These are phyloP conservation scores for Acanthococcus lagerstroemiae DNA, from an alignment of 2,888 invertebrate species.

Conservation along the genomic window DNA sequence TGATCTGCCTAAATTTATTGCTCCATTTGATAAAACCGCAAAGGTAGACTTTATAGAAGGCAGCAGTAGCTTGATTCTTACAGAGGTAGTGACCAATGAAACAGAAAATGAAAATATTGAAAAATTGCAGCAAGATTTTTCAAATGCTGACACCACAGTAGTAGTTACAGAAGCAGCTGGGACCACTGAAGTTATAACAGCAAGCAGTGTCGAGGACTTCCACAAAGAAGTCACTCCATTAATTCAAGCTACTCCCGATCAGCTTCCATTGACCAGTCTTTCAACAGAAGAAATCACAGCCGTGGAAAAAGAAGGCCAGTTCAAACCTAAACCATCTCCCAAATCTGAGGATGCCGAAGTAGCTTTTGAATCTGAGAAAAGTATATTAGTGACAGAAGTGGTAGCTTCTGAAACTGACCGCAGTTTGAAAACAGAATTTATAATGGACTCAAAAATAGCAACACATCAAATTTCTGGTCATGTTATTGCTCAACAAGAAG, in stretches of 20 bases:
- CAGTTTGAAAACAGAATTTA: slow-evolving; percentile 40
- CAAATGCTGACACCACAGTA: slow-evolving; percentile 32
- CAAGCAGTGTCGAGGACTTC: slow-evolving; percentile 44
- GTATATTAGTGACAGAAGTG: slow-evolving; percentile 49
- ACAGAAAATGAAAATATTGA: slow-evolving; percentile 37
- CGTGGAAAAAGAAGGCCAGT: slow-evolving; percentile 46
- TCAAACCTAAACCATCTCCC: slow-evolving; percentile 36
- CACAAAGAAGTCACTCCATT: slow-evolving; percentile 43
- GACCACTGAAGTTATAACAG: slow-evolving; percentile 45
- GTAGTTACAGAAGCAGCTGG: slow-evolving; percentile 44
- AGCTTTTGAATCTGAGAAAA: slow-evolving; percentile 49
- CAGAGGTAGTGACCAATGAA: slow-evolving; percentile 37
- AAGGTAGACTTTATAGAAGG: slow-evolving; percentile 37
- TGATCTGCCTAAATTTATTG: slow-evolving; percentile 35
- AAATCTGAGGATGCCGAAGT: slow-evolving; percentile 36
- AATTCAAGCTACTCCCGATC: slow-evolving; percentile 42
- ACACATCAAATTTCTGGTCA: slow-evolving; percentile 38
- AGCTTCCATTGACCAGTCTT: slow-evolving; percentile 33
- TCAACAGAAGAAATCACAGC: slow-evolving; percentile 41
- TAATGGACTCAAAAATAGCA: slow-evolving; percentile 40
- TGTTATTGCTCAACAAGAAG: slow-evolving; percentile 43
- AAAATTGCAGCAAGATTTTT: slow-evolving; percentile 32
- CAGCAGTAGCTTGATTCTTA: slow-evolving; percentile 37
- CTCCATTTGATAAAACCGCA: slow-evolving; percentile 39
- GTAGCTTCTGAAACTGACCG: slow-evolving; percentile 42